phyloP scores from a whole-genome alignment of 2,797 vertebrate species.

The Eulemur mongoz region DNA sequence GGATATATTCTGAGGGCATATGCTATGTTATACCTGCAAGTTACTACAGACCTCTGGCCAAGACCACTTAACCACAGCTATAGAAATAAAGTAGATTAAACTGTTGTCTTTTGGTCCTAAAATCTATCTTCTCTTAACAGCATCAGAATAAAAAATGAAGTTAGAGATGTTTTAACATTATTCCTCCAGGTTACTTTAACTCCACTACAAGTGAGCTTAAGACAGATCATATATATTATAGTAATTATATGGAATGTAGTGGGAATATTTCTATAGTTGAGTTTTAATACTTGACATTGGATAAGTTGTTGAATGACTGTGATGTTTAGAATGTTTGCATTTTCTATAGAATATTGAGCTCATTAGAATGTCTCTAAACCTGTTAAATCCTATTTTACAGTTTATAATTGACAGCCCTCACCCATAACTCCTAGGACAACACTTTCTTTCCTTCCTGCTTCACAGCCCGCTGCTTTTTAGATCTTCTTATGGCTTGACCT shows the following conservation, averaged over 20 bases:
- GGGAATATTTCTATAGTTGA: not conserved
- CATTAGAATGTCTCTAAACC: not conserved
- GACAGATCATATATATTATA: not conserved
- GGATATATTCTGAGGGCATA: not conserved
- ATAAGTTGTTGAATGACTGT: not conserved
- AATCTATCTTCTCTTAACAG: not conserved
- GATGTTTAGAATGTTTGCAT: not conserved
- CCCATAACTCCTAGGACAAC: not conserved
- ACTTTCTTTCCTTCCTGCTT: not conserved
- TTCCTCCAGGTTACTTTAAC: not conserved
- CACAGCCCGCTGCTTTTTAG: not conserved
- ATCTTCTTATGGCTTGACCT: not conserved
- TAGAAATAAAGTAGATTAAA: not conserved
- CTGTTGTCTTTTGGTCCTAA: not conserved
- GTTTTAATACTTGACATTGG: not conserved
- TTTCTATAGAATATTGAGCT: not conserved
- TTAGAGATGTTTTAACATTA: not conserved
- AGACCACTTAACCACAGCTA: not conserved
- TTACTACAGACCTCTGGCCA: not conserved
- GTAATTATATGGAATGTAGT: not conserved
- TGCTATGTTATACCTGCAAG: not conserved
- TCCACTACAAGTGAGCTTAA: not conserved
- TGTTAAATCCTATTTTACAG: not conserved
- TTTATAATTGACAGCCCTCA: not conserved
- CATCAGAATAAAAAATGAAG: slow-evolving; percentile 17